A percentile compares a stretch with the other conserved stretches of the same genome.
Conservation (phyloP, 2,888 invertebrate genomes). For the Marronus borbonicus region DNA sequence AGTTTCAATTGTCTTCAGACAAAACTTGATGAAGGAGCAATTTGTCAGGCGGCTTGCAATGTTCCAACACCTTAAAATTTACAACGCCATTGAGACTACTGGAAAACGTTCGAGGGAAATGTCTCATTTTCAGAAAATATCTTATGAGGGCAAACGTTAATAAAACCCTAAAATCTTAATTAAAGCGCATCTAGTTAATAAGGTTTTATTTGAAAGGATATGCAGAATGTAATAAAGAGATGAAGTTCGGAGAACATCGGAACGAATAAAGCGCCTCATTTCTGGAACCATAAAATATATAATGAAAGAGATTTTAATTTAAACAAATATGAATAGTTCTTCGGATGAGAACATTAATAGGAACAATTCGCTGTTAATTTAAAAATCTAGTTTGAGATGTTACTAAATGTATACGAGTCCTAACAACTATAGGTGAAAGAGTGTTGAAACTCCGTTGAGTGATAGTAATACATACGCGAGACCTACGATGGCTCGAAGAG, state of each 20-base stretch:
- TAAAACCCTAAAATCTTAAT: constrained; percentile 4
- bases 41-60: constrained; percentile 17
- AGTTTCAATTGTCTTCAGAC: constrained; percentile 36
- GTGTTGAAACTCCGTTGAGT: too few relatives aligned
- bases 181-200: not conserved
- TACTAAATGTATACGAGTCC: too few relatives aligned
- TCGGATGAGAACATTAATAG: too few relatives aligned
- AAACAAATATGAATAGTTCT: not conserved
- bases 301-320: not conserved
- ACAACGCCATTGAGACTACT: not conserved
- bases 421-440: too few relatives aligned
- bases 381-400: too few relatives aligned
- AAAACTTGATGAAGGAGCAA: constrained; percentile 9
- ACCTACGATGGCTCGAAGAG: too few relatives aligned
- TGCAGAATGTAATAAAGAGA: not conserved
- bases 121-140: constrained; percentile 20
- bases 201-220: not conserved
- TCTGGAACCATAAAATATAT: not conserved
- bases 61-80: constrained; percentile 15
- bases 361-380: too few relatives aligned
- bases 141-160: not conserved
- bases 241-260: not conserved
- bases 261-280: not conserved
- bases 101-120: not conserved
- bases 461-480: too few relatives aligned